These are phyloP conservation scores for Chelmon rostratus DNA, from an alignment of 2,797 vertebrate genomes.

Conservation along the genomic window DNA sequence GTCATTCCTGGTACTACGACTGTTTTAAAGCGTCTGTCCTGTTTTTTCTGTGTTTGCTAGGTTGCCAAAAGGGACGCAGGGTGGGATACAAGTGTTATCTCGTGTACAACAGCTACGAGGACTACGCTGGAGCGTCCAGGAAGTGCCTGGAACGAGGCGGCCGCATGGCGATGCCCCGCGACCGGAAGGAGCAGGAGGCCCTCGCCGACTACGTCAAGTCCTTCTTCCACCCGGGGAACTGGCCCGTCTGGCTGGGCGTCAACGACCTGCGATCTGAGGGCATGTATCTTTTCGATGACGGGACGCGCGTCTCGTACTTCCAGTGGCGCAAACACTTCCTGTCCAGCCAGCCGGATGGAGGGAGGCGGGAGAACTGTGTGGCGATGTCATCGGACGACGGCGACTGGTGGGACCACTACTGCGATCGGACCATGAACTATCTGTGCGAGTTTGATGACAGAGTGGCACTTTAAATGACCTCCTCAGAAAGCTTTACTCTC, in stretches of 20 bases:
- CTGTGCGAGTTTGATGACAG: slow-evolving; percentile 91
- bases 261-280: slow-evolving; percentile 91
- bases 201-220: slow-evolving; percentile 87
- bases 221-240: slow-evolving; percentile 90
- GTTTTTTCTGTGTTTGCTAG: slow-evolving; percentile 65
- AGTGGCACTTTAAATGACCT: slow-evolving; percentile 66
- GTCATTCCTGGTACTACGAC: too few relatives aligned
- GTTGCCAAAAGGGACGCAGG: slow-evolving; percentile 89
- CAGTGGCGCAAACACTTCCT: slow-evolving; percentile 93
- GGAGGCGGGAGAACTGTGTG: slow-evolving; percentile 92
- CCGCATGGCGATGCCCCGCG: slow-evolving; percentile 90
- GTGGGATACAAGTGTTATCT: slow-evolving; percentile 91
- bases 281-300: slow-evolving; percentile 91
- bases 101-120: slow-evolving; percentile 87
- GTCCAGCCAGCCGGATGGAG: slow-evolving; percentile 93
- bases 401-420: slow-evolving; percentile 96
- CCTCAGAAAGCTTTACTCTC: background rate
- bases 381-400: slow-evolving; percentile 92
- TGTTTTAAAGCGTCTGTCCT: background rate
- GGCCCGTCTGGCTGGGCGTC: slow-evolving; percentile 93
- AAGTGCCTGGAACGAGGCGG: slow-evolving; percentile 89
- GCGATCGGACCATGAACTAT: slow-evolving; percentile 91
- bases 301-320: slow-evolving; percentile 89
- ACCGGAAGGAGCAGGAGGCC: slow-evolving; percentile 88
- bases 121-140: slow-evolving; percentile 86